Evolutionary conservation across 1,140 invertebrate genomes (phyloP).

Genomic region (Goniozus legneri): DNA sequence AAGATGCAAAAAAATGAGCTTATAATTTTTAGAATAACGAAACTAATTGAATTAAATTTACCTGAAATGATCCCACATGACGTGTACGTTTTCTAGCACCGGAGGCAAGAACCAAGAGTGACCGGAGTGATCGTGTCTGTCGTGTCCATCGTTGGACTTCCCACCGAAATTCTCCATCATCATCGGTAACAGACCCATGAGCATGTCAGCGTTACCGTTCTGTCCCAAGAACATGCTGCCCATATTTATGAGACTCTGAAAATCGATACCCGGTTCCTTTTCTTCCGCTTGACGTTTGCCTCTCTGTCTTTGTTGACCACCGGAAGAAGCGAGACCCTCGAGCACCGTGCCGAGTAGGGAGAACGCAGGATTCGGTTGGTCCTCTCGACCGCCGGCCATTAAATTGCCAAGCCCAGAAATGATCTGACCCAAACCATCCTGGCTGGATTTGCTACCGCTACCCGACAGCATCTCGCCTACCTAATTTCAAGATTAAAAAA

Average conservation of each 20-base stretch:
- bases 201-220: slow-evolving; percentile 51
- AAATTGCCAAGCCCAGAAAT: slow-evolving; percentile 54
- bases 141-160: slow-evolving; percentile 48
- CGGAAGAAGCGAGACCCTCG: slow-evolving; percentile 47
- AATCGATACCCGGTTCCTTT: slow-evolving; percentile 43
- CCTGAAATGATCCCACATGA: slow-evolving; percentile 74
- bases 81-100: slow-evolving; percentile 67
- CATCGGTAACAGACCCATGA: slow-evolving; percentile 63
- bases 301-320: slow-evolving; percentile 22
- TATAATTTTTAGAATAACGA: too few species aligned
- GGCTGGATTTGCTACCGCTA: slow-evolving; percentile 20
- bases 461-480: slow-evolving; percentile 22
- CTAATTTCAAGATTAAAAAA: slow-evolving; percentile 8
- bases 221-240: slow-evolving; percentile 60
- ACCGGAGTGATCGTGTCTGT: slow-evolving; percentile 64
- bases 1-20: slow-evolving; percentile 5
- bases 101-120: slow-evolving; percentile 71
- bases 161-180: slow-evolving; percentile 58
- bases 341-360: slow-evolving; percentile 56
- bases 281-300: slow-evolving; percentile 26
- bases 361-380: slow-evolving; percentile 52
- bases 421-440: slow-evolving; percentile 35
- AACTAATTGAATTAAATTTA: slow-evolving; percentile 13
- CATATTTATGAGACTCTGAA: slow-evolving; percentile 60
- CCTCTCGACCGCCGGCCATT: slow-evolving; percentile 44